Evolutionary conservation across 2,888 invertebrate species (phyloP), one percentile per base, ranked within the genome.

Genomic region (Polyommatus icarus): DNA sequence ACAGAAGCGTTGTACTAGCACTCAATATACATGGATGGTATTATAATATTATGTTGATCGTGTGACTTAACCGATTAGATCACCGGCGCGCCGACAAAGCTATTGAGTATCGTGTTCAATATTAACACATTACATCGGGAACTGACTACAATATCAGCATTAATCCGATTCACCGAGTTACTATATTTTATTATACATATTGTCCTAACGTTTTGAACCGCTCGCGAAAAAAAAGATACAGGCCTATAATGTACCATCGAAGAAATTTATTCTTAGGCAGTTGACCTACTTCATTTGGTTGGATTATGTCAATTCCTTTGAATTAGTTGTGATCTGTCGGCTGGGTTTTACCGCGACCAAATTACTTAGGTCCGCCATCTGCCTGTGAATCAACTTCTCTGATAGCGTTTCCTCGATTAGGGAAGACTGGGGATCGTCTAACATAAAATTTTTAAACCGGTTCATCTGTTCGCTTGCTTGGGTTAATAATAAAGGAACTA

Each of bases 61-160:
- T 67, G 67, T 29, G 67, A 67, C 67, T 67, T 67, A 29, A 67
- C 29, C 67, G 67, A 67, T 67, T 67, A 67, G 29, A 67, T 67
- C 67, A 67, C 67, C 67, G 29, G 67, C 29, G 24, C 15, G 29
- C 15, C 67, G 67, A 67, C 29, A 67, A 67, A 29, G 67, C 29
- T 24, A 67, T 67, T 15, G 67, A 29, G 67, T 29, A 67, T 67
- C 29, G 67, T 67, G 67, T 29, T 67, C 15, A 5, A 29, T 24
- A 12, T 67, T 67, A 67, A 20, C 67, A 67, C 29, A 67, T 29
- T 67, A 67, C 67, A 67, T 67, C 67, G 67, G 67, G 67, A 67
- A 29, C 29, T 29, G 15, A 67, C 67, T 29, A 29, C 29, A 67
- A 67, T 15, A 67, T 12, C 67, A 29, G 67, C 67, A 24, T n/a